Evolutionary conservation across 2,113 vertebrate species (phyloP), one percentile per base, ranked within the genome.

Genomic region (Solea senegalensis): DNA sequence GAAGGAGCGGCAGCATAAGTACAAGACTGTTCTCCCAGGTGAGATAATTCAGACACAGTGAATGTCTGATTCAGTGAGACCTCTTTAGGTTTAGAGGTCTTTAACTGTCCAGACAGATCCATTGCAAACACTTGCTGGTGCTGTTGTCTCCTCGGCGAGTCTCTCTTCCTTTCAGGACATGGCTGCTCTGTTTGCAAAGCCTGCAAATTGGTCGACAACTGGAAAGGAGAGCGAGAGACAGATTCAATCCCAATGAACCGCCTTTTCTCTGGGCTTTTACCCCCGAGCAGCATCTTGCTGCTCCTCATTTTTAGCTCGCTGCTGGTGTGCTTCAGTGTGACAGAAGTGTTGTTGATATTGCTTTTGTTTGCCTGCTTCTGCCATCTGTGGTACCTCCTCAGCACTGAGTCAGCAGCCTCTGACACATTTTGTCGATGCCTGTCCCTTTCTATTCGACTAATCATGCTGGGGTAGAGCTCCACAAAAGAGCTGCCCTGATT

Each of bases 381-480:
- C 75, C 78, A 85, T 3, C 69, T 85, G 55, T 65, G 88, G 66
- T 94, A 94, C 71, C 81, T 88, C 64, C 83, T 85, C 71, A 88
- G 60, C 65, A 94, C 90, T 0, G 82, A 84, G 39, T 56, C 74
- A 0, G 91, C 92, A 0, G 69, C 86, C 0, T 82, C 43, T 0
- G 74, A 85, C 41, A 90, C 62, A 0, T 82, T 65, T 57, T 89
- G 86, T 12, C 88, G 80, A 1, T 56, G 74, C 58, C 70, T 87
- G 1, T 86, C 91, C 15, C 61, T 41, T 2, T 54, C 78, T 1
- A 94, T 82, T 49, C 87, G 89, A 59, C 74, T 78, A 21, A 94
- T 76, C 89, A 91, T 92, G 76, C 72, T 72, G 21, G 93, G 90
- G 82, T 93, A 94, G 46, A 93, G 70, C 10, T 93, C 91, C 48